phyloP scores from a whole-genome alignment of 2,113 vertebrate species.

The Atlantisia rogersi region DNA sequence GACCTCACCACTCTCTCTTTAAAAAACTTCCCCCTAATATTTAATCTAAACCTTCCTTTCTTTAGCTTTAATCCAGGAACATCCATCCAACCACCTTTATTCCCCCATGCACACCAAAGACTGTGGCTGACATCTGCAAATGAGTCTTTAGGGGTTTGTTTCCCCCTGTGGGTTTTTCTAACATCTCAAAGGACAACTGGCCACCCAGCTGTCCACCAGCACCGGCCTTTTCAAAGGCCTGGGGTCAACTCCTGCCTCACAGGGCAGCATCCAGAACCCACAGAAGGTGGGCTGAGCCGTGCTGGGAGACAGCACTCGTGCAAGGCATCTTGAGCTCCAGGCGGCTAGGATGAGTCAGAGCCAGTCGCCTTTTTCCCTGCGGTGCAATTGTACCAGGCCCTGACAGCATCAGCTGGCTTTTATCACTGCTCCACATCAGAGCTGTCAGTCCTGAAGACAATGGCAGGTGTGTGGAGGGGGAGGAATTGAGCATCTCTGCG shows the following conservation, averaged over 20 bases:
- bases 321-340: neutral
- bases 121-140: neutral
- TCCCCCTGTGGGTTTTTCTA: neutral
- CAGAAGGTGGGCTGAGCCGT: neutral
- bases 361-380: conserved; percentile 57
- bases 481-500: conserved; percentile 51
- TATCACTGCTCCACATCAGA: conserved; percentile 55
- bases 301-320: neutral
- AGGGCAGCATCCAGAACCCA: neutral
- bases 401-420: conserved; percentile 69
- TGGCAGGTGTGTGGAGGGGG: conserved; percentile 65
- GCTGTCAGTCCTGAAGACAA: conserved; percentile 65
- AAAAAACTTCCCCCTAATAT: no score
- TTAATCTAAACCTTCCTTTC: no score
- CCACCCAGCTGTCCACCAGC: neutral
- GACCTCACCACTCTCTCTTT: no score
- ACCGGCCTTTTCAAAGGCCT: neutral
- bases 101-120: neutral
- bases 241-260: neutral
- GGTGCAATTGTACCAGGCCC: conserved; percentile 51
- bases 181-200: neutral
- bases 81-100: neutral
- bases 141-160: fast-evolving
- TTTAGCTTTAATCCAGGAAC: neutral
- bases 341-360: conserved; percentile 50